These are phyloP conservation scores for Digitonthophagus gazella DNA, from an alignment of 2,888 invertebrate species.

Conservation along the genomic window DNA sequence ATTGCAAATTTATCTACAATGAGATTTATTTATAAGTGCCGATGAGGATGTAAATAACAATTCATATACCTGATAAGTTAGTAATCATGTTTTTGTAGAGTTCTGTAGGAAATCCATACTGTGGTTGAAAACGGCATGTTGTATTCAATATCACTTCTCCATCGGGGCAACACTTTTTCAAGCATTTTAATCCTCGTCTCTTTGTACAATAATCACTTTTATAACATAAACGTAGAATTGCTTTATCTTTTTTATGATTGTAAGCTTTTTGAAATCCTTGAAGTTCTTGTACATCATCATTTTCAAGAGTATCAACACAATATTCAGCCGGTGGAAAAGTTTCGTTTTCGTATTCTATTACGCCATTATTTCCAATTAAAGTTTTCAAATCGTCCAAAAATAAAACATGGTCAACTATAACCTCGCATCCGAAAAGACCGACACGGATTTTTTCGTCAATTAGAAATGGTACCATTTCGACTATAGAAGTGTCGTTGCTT, in stretches of 20 bases:
- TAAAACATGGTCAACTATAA: constrained; percentile 34
- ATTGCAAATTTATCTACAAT: constrained; percentile 30
- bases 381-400: constrained; percentile 1
- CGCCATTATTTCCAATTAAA: constrained; percentile 7
- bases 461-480: constrained; percentile 18
- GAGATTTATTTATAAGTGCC: neutral
- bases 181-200: constrained; percentile 39
- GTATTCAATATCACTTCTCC: constrained; percentile 52
- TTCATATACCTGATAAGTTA: constrained; percentile 1
- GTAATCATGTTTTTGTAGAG: constrained; percentile 30
- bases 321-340: constrained; percentile 23
- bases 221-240: constrained; percentile 37
- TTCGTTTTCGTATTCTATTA: constrained; percentile 1
- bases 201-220: constrained; percentile 27
- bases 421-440: constrained; percentile 37
- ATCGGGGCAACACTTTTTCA: constrained; percentile 58
- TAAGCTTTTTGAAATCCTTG: too few relatives aligned
- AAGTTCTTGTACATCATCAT: too few relatives aligned
- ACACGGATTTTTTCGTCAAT: constrained; percentile 25
- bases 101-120: constrained; percentile 37
- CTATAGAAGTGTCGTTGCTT: constrained; percentile 14
- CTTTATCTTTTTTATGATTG: too few relatives aligned
- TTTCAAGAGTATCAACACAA: constrained; percentile 34
- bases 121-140: constrained; percentile 37
- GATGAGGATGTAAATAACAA: too few relatives aligned